Evolutionary conservation across 2,797 vertebrate genomes (phyloP), one percentile per base, ranked within the genome.

Genomic region (Myripristis jacobus): DNA sequence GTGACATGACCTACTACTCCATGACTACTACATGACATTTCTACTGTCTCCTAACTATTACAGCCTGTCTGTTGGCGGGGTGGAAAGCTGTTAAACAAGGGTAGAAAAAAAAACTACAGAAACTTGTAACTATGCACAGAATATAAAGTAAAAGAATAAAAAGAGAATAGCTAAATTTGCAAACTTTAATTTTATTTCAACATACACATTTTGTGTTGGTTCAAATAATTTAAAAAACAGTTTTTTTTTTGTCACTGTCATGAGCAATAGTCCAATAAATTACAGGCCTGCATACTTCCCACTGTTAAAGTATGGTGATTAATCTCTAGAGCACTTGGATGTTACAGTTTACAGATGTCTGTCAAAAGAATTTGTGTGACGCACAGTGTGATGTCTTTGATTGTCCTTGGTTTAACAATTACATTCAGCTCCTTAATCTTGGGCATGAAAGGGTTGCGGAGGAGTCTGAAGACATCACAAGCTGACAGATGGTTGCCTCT

Each of bases 11-110:
- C 65, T 61, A 69, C 59, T 55, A 73, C 62, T 68, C 70, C 36
- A 69, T 67, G 68, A 78, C 77, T 79, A 76, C 71, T 76, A 56
- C 36, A 66, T 82, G 72, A 87, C 66, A 80, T 85, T 78, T 83
- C 61, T 66, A 61, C 60, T 63, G 46, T 79, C 52, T 66, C 76
- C 47, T 59, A 80, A 82, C 61, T 67, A 50, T 78, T 71, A 66
- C 62, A 76, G 66, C 36, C 47, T 27, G 61, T 41, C 60, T 70
- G 66, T 59, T 67, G 41, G 63, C 21, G 36, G 34, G 53, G 52
- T 24, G 18, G 38, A 56, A 69, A 79, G 44, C 59, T 44, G 31
- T 22, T 64, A 31, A 71, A 47, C 10, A 15, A 59, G 48, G n/a
- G n/a, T n/a, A n/a, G 56, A 62, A 67, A 24, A 47, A n/a, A 38